phyloP scores from a whole-genome alignment of 2,797 vertebrate species.

The Anguilla marmorata region DNA sequence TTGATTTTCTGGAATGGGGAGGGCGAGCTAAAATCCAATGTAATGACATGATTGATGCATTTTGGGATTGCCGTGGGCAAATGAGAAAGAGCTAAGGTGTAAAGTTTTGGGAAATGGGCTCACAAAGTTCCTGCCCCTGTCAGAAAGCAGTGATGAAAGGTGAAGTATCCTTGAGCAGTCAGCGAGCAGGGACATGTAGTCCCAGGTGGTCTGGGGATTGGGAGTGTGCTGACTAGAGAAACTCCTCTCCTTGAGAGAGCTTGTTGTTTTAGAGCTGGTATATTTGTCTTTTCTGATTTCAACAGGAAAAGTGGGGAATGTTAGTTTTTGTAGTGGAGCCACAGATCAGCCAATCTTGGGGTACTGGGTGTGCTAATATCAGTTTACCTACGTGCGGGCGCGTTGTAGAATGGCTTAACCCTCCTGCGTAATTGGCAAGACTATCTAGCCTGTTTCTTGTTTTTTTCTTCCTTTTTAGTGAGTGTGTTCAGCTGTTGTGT shows the following conservation, averaged over 20 bases:
- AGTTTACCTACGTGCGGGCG: not conserved
- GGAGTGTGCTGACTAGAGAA: slow-evolving; percentile 37
- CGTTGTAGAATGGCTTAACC: not conserved
- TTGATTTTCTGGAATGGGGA: not conserved
- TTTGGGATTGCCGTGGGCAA: not conserved
- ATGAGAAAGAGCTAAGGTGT: not conserved
- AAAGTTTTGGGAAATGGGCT: slow-evolving; percentile 1
- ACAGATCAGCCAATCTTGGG: slow-evolving; percentile 17
- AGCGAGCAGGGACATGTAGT: slow-evolving; percentile 16
- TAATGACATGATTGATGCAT: slow-evolving; percentile 11
- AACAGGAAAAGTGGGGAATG: slow-evolving; percentile 20
- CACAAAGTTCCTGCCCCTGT: slow-evolving; percentile 12
- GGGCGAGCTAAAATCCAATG: not conserved
- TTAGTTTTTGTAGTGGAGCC: slow-evolving; percentile 14
- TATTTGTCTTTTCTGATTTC: slow-evolving; percentile 41
- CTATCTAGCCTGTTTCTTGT: not conserved
- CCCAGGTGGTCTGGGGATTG: slow-evolving; percentile 34
- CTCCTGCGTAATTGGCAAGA: not conserved
- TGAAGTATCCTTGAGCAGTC: not conserved
- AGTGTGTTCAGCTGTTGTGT: slow-evolving; percentile 15
- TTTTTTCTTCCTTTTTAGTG: not conserved
- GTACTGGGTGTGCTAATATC: not conserved
- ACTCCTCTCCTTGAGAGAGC: slow-evolving; percentile 16
- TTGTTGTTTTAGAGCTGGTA: slow-evolving; percentile 26
- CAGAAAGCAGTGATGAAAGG: not conserved